phyloP scores from a whole-genome alignment of 2,888 invertebrate species.

The Tuberolachnus salignus region DNA sequence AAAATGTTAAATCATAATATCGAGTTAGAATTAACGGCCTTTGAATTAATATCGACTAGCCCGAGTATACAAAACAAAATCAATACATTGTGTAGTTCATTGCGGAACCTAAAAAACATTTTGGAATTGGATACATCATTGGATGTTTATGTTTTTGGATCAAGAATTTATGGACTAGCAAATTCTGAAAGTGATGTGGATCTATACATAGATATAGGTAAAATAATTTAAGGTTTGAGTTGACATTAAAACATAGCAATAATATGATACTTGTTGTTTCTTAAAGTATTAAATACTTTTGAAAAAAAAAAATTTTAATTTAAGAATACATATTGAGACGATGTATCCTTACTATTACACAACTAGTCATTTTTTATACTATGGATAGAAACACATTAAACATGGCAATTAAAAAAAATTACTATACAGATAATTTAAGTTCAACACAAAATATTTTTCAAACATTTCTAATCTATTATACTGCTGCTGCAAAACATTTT shows the following conservation, averaged over 20 bases:
- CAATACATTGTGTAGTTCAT: background rate
- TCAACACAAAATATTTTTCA: too few species aligned
- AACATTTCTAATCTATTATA: too few species aligned
- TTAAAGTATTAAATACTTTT: background rate
- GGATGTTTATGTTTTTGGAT: conserved; percentile 57
- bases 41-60: background rate
- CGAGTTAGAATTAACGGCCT: background rate
- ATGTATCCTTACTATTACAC: background rate
- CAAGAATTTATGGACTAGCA: conserved; percentile 58
- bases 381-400: background rate
- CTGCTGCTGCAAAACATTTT: too few species aligned
- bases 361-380: background rate
- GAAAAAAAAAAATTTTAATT: background rate
- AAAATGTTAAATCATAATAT: background rate
- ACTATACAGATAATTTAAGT: too few species aligned
- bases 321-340: background rate
- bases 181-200: conserved; percentile 58
- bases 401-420: background rate
- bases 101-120: background rate
- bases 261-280: too few species aligned
- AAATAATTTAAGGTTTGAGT: background rate
- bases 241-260: too few species aligned
- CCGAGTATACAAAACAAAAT: background rate
- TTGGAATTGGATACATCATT: too few species aligned
- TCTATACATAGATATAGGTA: conserved; percentile 58